Evolutionary conservation across 2,888 invertebrate genomes (phyloP).

Genomic region (Eueremaeus valkanovi): DNA sequence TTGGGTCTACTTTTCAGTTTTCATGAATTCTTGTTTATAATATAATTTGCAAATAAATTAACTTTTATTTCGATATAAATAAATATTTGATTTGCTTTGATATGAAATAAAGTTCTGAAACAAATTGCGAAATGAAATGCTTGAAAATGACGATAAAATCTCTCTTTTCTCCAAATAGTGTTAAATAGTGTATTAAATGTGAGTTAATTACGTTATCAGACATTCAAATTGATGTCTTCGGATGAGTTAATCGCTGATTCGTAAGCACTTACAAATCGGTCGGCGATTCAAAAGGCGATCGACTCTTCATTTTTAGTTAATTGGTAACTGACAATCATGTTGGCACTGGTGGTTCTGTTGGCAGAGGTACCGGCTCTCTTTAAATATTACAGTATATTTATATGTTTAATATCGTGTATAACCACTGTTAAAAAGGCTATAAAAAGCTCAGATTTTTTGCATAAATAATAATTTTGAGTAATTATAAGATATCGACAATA

Average conservation of each 20-base stretch:
- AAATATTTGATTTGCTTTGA: too few relatives aligned
- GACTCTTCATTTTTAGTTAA: slow-evolving; percentile 26
- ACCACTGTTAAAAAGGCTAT: not conserved
- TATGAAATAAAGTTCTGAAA: too few relatives aligned
- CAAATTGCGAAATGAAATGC: too few relatives aligned
- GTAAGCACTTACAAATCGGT: not conserved
- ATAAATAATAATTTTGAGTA: not conserved
- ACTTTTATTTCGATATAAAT: too few relatives aligned
- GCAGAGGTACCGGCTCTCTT: not conserved
- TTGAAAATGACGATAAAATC: too few relatives aligned
- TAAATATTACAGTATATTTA: too few relatives aligned
- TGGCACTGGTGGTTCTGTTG: not conserved
- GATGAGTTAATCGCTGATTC: not conserved
- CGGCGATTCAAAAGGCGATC: not conserved
- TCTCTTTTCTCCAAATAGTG: too few relatives aligned
- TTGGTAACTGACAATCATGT: slow-evolving; percentile 29
- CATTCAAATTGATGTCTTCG: not conserved
- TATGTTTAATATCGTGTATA: not conserved
- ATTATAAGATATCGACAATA: not conserved
- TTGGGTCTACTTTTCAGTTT: too few relatives aligned
- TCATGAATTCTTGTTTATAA: too few relatives aligned
- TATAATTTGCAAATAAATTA: too few relatives aligned
- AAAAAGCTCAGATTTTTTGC: not conserved
- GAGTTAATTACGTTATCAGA: not conserved
- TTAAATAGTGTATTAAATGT: not conserved